Evolutionary conservation across 2,888 invertebrate species (phyloP).

Genomic region (Caenorhabditis sp.): DNA sequence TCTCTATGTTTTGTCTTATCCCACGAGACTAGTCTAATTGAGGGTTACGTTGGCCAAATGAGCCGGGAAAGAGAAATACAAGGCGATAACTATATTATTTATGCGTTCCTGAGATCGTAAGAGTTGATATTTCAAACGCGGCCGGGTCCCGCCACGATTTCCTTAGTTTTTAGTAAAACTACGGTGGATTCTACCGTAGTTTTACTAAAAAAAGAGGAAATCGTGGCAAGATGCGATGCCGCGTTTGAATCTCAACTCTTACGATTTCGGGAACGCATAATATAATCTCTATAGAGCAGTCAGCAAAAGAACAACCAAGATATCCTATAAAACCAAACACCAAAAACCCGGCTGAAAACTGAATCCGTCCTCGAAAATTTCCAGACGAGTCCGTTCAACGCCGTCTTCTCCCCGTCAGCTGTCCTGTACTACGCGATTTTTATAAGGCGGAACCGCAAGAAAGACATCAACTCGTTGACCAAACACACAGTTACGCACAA

Average conservation of each 20-base stretch:
- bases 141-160: too few relatives aligned
- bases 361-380: not conserved
- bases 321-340: too few relatives aligned
- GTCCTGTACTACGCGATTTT: conserved; percentile 23
- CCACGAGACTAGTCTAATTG: not conserved
- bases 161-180: too few relatives aligned
- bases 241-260: too few relatives aligned
- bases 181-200: too few relatives aligned
- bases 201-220: too few relatives aligned
- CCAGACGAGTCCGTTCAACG: conserved; percentile 48
- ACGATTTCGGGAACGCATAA: too few relatives aligned
- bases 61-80: not conserved
- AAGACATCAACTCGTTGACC: conserved; percentile 20
- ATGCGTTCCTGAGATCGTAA: too few relatives aligned
- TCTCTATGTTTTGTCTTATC: not conserved
- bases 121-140: too few relatives aligned
- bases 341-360: not conserved
- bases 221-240: too few relatives aligned
- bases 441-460: conserved; percentile 22
- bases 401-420: conserved; percentile 16
- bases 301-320: too few relatives aligned
- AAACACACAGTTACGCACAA: not conserved
- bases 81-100: too few relatives aligned
- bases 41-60: not conserved
- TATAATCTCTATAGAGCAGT: not conserved